Evolutionary conservation across 2,797 vertebrate genomes (phyloP), one percentile per base, ranked within the genome.

Genomic region (Hapalemur alaotrensis): DNA sequence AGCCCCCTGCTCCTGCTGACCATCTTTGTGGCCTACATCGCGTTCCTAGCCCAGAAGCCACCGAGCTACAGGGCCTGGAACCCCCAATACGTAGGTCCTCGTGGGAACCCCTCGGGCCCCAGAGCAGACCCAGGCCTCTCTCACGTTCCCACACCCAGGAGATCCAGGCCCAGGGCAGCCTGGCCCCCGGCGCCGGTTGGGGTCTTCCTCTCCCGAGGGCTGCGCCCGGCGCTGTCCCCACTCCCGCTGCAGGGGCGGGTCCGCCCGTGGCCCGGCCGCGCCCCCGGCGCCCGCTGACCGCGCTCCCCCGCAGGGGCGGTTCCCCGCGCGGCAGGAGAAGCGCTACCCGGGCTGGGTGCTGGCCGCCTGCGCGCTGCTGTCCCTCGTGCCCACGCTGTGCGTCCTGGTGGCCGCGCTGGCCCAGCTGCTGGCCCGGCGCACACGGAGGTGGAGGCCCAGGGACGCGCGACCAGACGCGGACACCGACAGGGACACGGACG

Each of bases 41-140:
- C 9, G 9, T 38, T 99, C 35, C 98, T 99, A 98, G 98, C 97
- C 69, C 97, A 98, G 96, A 93, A 89, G 17, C 95, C 98, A 0
- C 98, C 99, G 2, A 96, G 86, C 18, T 99, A 99, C 82, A 86
- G 96, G 10, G 95, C 99, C 85, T 99, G 99, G 99, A 98, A 99
- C 91, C 99, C 99, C 52, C 92, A 91, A 88, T 99, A 99, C 0
- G 99, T 99, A 99, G 88, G 99, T 98, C 87, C 9, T 52, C 0
- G 25, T 25, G 25, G 54, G 67, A 18, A 30, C 11, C n/a, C 50
- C 48, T 50, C 30, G 3, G 20, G 46, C 41, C 3, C 48, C 4
- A 30, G 63, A 28, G 13, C 5, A 17, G 3, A 5, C 1, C 52
- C 41, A 4, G 23, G 67, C 38, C 20, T 32, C 15, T n/a, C 69